A percentile compares a stretch with the other conserved stretches of the same genome.
Evolutionary conservation across 2,797 vertebrate genomes (phyloP).

Genomic region (Lepidocolaptes lacrymiger): DNA sequence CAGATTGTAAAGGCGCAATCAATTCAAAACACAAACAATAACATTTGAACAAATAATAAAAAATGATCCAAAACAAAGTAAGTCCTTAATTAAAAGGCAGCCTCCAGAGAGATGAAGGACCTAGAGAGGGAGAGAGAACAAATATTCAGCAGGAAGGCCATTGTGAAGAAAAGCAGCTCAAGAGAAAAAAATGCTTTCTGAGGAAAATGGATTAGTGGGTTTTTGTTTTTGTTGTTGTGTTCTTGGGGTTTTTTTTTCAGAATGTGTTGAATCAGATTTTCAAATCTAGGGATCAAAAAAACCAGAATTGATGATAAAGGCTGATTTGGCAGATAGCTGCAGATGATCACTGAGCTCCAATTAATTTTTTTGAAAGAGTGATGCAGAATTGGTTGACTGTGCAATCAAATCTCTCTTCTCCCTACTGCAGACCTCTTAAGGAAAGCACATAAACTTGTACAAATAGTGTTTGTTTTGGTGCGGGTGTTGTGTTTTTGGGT

Average conservation of each 20-base stretch:
- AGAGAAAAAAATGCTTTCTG: constrained; percentile 13
- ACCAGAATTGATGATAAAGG: not conserved
- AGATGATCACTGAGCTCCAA: not conserved
- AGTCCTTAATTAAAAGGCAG: constrained; percentile 67
- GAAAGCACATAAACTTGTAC: not conserved
- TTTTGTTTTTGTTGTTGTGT: too few species aligned
- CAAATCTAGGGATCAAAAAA: not conserved
- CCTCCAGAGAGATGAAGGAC: constrained; percentile 12
- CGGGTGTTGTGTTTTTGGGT: too few species aligned
- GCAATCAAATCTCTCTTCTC: not conserved
- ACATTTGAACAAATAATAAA: constrained; percentile 67
- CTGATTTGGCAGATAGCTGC: not conserved
- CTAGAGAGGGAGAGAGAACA: not conserved
- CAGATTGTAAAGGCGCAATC: constrained; percentile 19
- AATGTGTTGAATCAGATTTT: not conserved
- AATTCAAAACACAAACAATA: constrained; percentile 58
- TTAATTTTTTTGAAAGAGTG: not conserved
- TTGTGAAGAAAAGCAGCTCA: not conserved
- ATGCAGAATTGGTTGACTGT: not conserved
- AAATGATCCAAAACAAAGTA: constrained; percentile 32
- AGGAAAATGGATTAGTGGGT: not conserved
- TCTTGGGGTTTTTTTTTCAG: too few species aligned
- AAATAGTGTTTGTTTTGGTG: too few species aligned
- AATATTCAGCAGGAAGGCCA: not conserved
- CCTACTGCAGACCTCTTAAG: not conserved